Evolutionary conservation across 2,888 invertebrate genomes (phyloP), one percentile per base, ranked within the genome.

Genomic region (Artemia sinica): DNA sequence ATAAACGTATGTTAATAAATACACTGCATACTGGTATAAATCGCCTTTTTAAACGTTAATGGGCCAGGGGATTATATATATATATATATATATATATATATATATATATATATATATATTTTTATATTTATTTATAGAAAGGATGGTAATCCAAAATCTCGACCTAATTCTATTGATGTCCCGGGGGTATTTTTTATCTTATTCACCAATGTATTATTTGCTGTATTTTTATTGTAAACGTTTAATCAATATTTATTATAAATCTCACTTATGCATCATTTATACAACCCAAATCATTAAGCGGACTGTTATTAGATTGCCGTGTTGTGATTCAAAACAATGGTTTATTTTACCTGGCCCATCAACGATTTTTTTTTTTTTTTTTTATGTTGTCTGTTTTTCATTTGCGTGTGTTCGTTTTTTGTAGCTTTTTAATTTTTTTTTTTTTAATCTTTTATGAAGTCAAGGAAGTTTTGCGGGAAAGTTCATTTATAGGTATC

Each of bases 311-410:
- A 18, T 9, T 8, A 49, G 28, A 18, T 18, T 12, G 41, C 6
- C n/a, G 11, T 66, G 9, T 41, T 66, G n/a, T 66, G 5, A n/a
- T 8, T 66, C n/a, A 49, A 14, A 28, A n/a, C 48, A 49, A n/a
- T 28, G 8, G n/a, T 66, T n/a, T 66, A 28, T 41, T 58, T 9
- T 63, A 18, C 14, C 63, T 58, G n/a, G 48, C 51, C 52, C n/a
- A n/a, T 71, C 65, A 49, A 63, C 58, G 52, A 51, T 67, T 67
- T 52, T 52, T 65, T 48, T 71, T 70, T 18, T 18, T 18, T 18
- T 18, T 18, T 18, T 18, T 18, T n/a, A 14, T 69, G 69, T 66
- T 69, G 70, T 69, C 8, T 68, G 49, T 65, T 69, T 67, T 70
- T 68, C 18, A 52, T 52, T 69, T 41, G 41, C 4, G 41, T 41